Evolutionary conservation across 2,888 invertebrate genomes (phyloP), one percentile per base, ranked within the genome.

Genomic region (Melangyna quadrimaculata): DNA sequence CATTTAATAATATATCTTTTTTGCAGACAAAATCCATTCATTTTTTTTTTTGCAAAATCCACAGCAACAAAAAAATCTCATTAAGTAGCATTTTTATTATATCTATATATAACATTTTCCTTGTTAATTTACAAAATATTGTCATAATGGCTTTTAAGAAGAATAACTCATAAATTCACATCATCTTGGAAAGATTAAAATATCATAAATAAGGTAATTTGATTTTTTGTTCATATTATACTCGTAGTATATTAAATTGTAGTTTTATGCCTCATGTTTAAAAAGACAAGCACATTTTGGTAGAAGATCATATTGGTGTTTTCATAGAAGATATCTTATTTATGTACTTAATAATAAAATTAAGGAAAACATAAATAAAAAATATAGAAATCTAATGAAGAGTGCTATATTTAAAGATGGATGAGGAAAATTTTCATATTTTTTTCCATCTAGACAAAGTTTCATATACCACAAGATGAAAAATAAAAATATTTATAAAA

Each of bases 171-270:
- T 61, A 61, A 61, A 40, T 61, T 27, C n/a, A 61, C 27, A 10
- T 61, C 40, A 61, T n/a, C n/a, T n/a, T 61, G 24, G 61, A 24
- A 65, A 63, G 53, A 63, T 51, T 65, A 69, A 77, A 77, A 67
- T 72, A 71, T 77, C 65, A 70, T 80, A 79, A 79, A 79, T 37
- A 79, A 67, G 48, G 57, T 65, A 22, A 35, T 45, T 80, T 51
- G 9, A 12, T 32, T 37, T 22, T 45, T 43, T 24, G 10, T 29
- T 51, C 48, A 14, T 14, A 37, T 14, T 14, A 24, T 24, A 14
- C 14, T 3, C 10, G 4, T 14, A 51, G 17, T 43, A 19, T 10
- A 7, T 4, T 14, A 2, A 14, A 14, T 5, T 29, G 9, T 57
- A 59, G 59, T 59, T 59, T 37, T 59, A 59, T 59, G 37, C 22